These are phyloP conservation scores for Hemibagrus wyckioides DNA, from an alignment of 2,113 vertebrate genomes.

Conservation along the genomic window DNA sequence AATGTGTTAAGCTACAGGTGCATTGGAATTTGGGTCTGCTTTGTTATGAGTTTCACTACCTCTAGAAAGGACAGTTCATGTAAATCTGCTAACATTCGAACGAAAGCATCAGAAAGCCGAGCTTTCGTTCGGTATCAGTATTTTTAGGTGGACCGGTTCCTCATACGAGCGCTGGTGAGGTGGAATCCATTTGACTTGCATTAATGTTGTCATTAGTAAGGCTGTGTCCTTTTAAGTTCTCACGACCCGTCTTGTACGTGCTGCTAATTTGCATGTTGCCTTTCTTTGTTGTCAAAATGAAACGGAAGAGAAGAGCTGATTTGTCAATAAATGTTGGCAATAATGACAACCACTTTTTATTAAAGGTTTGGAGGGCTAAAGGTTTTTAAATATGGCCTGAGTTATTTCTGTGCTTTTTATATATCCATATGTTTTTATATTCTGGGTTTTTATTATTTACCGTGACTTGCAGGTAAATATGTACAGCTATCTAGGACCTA, in stretches of 20 bases:
- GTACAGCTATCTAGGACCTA: background rate
- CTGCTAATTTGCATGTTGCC: conserved; percentile 72
- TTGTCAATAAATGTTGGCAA: conserved; percentile 43
- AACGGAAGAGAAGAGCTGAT: conserved; percentile 8
- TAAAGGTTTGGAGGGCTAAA: background rate
- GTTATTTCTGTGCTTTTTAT: background rate
- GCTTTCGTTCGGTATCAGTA: background rate
- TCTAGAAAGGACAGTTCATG: conserved; percentile 37
- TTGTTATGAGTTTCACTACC: conserved; percentile 51
- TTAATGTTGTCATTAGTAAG: conserved; percentile 39
- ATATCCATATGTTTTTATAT: no score
- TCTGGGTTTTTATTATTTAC: background rate
- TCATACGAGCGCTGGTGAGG: background rate
- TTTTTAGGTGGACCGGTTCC: background rate
- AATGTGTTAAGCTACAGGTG: background rate
- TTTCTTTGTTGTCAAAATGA: conserved; percentile 56
- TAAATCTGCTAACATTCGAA: background rate
- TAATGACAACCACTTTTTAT: conserved; percentile 40
- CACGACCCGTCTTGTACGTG: conserved; percentile 54
- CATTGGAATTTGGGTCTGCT: conserved; percentile 15
- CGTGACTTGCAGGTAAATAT: background rate
- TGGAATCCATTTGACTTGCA: conserved; percentile 28
- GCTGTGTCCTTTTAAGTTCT: conserved; percentile 30
- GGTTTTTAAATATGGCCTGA: background rate
- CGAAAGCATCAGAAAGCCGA: background rate